phyloP scores from a whole-genome alignment of 1,140 invertebrate genomes.

The Drosophila aff. region DNA sequence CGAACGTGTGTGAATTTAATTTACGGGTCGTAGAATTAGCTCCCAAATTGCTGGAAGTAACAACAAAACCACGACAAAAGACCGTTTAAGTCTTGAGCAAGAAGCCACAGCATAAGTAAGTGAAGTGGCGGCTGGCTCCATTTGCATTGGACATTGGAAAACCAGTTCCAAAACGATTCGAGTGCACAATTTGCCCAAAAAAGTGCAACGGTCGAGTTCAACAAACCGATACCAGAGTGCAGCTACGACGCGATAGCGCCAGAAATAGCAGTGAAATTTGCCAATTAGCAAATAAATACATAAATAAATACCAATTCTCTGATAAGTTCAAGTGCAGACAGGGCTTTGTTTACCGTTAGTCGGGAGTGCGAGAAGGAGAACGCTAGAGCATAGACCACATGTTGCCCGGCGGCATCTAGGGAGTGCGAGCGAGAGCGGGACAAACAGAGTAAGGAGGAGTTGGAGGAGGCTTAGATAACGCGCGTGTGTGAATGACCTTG shows the following conservation, averaged over 20 bases:
- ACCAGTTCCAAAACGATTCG: conserved; percentile 63
- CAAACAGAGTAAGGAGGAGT: conserved; percentile 5
- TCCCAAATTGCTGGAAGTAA: conserved; percentile 12
- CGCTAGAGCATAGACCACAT: conserved; percentile 59
- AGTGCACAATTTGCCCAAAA: conserved; percentile 60
- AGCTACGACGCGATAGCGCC: conserved; percentile 22
- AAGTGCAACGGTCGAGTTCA: conserved; percentile 63
- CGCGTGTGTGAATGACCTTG: conserved; percentile 75
- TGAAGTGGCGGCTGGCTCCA: conserved; percentile 45
- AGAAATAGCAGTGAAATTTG: conserved; percentile 33
- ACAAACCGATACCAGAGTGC: conserved; percentile 56
- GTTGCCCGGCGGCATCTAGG: conserved; percentile 45
- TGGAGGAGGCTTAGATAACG: conserved; percentile 47
- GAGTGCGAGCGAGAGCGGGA: not conserved
- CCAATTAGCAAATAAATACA: conserved; percentile 26
- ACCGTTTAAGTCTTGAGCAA: conserved; percentile 60
- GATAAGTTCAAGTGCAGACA: conserved; percentile 71
- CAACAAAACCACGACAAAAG: conserved; percentile 22
- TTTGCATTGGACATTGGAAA: conserved; percentile 48
- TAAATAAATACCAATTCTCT: conserved; percentile 37
- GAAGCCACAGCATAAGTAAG: conserved; percentile 8
- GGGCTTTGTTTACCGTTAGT: conserved; percentile 71
- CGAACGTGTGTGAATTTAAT: conserved; percentile 69
- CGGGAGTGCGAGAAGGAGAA: conserved; percentile 26
- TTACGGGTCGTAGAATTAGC: conserved; percentile 53